Evolutionary conservation across 2,797 vertebrate species (phyloP).

Genomic region (Toxotes lorentzi): DNA sequence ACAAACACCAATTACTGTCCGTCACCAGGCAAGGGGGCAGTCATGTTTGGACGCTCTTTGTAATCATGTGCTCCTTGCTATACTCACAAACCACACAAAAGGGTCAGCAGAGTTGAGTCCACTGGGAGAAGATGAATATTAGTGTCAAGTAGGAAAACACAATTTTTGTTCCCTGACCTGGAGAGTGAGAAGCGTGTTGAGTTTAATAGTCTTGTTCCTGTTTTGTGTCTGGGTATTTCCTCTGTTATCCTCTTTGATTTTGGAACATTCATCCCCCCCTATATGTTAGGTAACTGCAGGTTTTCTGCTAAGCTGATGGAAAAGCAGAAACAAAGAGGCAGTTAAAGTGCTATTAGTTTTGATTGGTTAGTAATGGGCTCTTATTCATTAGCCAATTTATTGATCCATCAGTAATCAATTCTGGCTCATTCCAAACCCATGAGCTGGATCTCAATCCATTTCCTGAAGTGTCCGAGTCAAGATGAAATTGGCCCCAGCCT

Average conservation of each 20-base stretch:
- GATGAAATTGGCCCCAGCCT: conserved; percentile 47
- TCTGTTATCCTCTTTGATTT: conserved; percentile 34
- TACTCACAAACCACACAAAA: conserved; percentile 55
- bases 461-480: conserved; percentile 52
- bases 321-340: conserved; percentile 63
- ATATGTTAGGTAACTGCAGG: conserved; percentile 24
- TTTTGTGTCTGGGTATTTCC: conserved; percentile 42
- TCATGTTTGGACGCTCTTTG: conserved; percentile 58
- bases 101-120: conserved; percentile 58
- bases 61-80: conserved; percentile 55
- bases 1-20: conserved; percentile 82
- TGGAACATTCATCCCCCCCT: conserved; percentile 5
- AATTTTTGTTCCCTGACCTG: conserved; percentile 44
- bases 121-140: conserved; percentile 43
- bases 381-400: conserved; percentile 72
- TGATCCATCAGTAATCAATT: conserved; percentile 76
- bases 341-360: conserved; percentile 74
- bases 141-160: conserved; percentile 57
- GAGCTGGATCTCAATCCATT: conserved; percentile 75
- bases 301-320: conserved; percentile 44
- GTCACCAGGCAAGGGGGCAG: conserved; percentile 49
- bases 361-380: conserved; percentile 71
- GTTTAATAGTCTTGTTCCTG: conserved; percentile 47
- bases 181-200: conserved; percentile 36
- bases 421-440: conserved; percentile 54